Evolutionary conservation across 2,888 invertebrate genomes (phyloP), one percentile per base, ranked within the genome.

Genomic region (Drosophila testacea): DNA sequence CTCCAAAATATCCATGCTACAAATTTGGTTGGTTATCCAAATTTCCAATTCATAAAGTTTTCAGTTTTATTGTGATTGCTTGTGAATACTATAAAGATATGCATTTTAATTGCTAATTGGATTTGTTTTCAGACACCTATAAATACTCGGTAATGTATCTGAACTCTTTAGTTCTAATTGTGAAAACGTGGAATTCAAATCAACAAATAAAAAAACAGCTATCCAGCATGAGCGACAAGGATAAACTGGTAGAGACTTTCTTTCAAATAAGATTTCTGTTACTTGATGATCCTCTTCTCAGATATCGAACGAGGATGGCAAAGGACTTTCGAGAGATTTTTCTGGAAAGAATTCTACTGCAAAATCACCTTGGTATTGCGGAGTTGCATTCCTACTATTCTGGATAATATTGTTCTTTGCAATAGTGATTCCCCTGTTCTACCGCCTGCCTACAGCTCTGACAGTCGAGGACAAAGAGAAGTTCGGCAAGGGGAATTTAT

Each of bases 401-500:
- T 92, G 91, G 91, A 39, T 77, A 4, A 70, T 70, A 1, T 55
- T 92, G 4, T 86, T 90, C 47, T 88, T 83, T 16, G 88, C 84
- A 7, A 77, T 90, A 0, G 86, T 88, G 0, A 64, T 86, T 22
- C 88, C 85, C 0, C 56, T 85, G 0, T 89, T 86, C 42, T 77
- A 84, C n/a, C 66, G 77, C 10, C 71, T 92, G 7, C 92, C 92
- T 4, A 60, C 59, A 0, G 81, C 83, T 0, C 34, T 90, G 4
- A 80, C 57, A 4, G 52, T 87, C 4, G 75, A 88, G 16, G 89
- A 90, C 56, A 22, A 22, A 22, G 22, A 22, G 22, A 22, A 22
- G 2, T 52, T 54, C 0, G 34, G 68, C 0, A 57, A 90, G 59
- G 93, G 11, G 91, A 93, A 62, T 96, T 96, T 88, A 94, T 95